Evolutionary conservation across 1,140 invertebrate species (phyloP).

Genomic region (Potamilus streckersoni): DNA sequence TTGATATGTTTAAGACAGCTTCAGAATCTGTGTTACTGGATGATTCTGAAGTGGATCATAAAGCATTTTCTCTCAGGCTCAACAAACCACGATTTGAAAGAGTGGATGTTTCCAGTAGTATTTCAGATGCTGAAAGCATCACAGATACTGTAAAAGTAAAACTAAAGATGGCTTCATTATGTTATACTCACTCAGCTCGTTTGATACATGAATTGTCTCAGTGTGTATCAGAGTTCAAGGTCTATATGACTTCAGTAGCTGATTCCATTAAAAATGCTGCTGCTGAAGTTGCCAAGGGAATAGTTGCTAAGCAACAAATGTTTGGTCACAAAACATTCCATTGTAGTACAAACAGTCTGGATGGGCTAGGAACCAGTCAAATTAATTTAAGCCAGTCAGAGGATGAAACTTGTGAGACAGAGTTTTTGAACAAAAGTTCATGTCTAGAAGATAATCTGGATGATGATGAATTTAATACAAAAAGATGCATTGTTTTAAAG

Average conservation of each 20-base stretch:
- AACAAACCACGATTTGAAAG: constrained; percentile 23
- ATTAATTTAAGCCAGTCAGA: constrained; percentile 22
- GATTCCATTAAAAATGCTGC: constrained; percentile 89
- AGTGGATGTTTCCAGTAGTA: too few species aligned
- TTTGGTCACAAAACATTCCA: constrained; percentile 8
- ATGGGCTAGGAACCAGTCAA: constrained; percentile 9
- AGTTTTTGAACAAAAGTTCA: constrained; percentile 20
- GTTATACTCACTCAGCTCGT: constrained; percentile 90
- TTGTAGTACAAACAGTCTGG: constrained; percentile 34
- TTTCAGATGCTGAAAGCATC: constrained; percentile 3
- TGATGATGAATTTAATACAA: background rate
- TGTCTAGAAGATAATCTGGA: constrained; percentile 4
- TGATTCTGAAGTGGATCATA: constrained; percentile 29
- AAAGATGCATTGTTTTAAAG: constrained; percentile 68
- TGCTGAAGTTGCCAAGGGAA: constrained; percentile 91
- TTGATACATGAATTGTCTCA: constrained; percentile 86
- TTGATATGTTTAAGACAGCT: constrained; percentile 60
- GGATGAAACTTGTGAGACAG: constrained; percentile 20
- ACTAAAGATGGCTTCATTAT: constrained; percentile 89
- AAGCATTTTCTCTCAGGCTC: constrained; percentile 56
- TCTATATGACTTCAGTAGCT: constrained; percentile 78
- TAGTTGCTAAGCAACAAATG: constrained; percentile 72
- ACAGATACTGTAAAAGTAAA: constrained; percentile 47
- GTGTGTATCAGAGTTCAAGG: constrained; percentile 82
- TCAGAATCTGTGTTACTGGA: constrained; percentile 48